Percentiles rank a stretch among this genome's conserved stretches.
phyloP scores from a whole-genome alignment of 2,113 vertebrate species.

The Alces alces region DNA sequence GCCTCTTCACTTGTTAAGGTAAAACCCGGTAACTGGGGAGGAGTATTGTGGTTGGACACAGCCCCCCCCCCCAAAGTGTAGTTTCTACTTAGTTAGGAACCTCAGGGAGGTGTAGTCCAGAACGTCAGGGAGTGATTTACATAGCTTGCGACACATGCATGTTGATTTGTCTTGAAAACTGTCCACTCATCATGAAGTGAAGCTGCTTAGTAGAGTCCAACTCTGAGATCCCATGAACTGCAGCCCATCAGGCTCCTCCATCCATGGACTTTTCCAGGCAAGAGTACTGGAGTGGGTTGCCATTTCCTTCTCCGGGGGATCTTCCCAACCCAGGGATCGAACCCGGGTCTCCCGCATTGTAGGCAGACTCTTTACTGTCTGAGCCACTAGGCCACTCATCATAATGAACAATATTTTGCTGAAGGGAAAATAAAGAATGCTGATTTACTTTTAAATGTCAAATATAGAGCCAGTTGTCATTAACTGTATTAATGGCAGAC shows the following conservation, averaged over 20 bases:
- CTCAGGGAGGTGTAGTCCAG: background rate
- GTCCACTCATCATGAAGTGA: background rate
- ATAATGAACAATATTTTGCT: constrained; percentile 12
- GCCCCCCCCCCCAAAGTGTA: background rate
- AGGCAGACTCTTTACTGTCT: background rate
- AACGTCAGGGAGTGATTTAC: background rate
- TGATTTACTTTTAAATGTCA: constrained; percentile 14
- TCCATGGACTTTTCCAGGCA: background rate
- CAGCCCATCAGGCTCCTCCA: background rate
- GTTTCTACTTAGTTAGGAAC: background rate
- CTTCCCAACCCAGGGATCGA: background rate
- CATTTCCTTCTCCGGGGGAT: background rate
- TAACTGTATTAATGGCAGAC: background rate
- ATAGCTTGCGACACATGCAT: background rate
- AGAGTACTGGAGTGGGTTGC: background rate
- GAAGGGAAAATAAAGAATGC: background rate
- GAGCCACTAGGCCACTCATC: background rate
- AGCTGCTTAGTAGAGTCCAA: background rate
- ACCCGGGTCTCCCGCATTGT: rapidly evolving
- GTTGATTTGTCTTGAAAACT: constrained; percentile 9
- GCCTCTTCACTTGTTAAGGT: background rate
- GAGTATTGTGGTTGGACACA: background rate
- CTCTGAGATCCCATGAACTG: background rate
- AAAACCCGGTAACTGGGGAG: background rate
- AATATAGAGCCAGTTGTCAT: background rate